Evolutionary conservation across 2,888 invertebrate genomes (phyloP).

Genomic region (Torymus aiolomorphi): DNA sequence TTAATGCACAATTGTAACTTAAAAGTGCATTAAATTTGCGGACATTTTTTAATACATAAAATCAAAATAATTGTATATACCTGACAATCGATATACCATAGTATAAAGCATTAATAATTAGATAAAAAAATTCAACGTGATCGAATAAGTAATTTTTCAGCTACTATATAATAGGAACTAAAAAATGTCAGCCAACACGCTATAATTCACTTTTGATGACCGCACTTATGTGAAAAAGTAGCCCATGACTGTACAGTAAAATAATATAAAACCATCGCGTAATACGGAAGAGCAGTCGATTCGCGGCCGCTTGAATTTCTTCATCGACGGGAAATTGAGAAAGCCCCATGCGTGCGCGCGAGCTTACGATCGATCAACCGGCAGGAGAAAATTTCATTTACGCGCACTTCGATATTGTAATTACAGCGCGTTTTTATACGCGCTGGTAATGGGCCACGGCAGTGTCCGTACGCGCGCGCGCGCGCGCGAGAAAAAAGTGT

Average conservation of each 20-base stretch:
- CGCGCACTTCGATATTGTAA: conserved; percentile 46
- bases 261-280: conserved; percentile 9
- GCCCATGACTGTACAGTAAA: conserved; percentile 1
- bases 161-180: no score
- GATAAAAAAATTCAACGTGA: no score
- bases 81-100: no score
- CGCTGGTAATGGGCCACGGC: conserved; percentile 25
- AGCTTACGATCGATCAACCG: conserved; percentile 21
- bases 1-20: no score
- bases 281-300: conserved; percentile 25
- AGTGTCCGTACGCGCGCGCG: background rate
- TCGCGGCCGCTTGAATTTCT: conserved; percentile 27
- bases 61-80: no score
- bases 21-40: no score
- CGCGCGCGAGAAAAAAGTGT: background rate
- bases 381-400: conserved; percentile 48
- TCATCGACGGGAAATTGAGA: conserved; percentile 50
- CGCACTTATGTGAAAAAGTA: no score
- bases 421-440: conserved; percentile 36
- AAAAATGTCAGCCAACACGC: no score
- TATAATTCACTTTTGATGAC: no score
- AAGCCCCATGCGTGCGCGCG: conserved; percentile 26
- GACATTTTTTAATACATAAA: no score
- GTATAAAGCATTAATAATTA: no score
- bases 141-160: no score